Conservation (phyloP, 2,888 invertebrate genomes). For the Geotrupes spiniger region DNA sequence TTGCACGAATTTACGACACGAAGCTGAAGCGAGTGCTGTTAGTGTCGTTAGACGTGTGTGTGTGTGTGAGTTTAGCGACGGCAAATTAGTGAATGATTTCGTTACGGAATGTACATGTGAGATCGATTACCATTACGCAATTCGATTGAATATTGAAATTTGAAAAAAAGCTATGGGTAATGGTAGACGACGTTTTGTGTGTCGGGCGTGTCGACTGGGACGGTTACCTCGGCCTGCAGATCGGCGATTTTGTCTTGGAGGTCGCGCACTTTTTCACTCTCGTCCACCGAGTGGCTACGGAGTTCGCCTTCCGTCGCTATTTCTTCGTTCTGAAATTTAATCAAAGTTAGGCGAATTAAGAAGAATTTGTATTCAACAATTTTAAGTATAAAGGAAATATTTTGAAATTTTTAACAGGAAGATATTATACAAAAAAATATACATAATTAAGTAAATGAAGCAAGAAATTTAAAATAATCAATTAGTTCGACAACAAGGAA, state of each 20-base stretch:
- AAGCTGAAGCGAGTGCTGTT: constrained; percentile 21
- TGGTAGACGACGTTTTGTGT: no score
- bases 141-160: no score
- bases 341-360: background rate
- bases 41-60: background rate
- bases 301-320: constrained; percentile 91
- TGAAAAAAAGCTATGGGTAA: no score
- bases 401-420: no score
- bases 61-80: constrained; percentile 2
- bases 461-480: no score
- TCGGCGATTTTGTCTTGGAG: constrained; percentile 91
- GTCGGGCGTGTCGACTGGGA: background rate
- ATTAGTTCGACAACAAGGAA: no score
- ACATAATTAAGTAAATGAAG: no score
- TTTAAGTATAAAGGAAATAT: no score
- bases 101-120: no score
- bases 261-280: constrained; percentile 82
- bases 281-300: constrained; percentile 75
- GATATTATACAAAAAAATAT: no score
- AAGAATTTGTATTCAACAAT: no score
- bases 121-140: no score
- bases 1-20: background rate
- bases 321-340: constrained; percentile 77
- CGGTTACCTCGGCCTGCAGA: constrained; percentile 85
- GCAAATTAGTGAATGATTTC: background rate